phyloP scores from a whole-genome alignment of 2,888 invertebrate genomes.

The Oligia latruncula region DNA sequence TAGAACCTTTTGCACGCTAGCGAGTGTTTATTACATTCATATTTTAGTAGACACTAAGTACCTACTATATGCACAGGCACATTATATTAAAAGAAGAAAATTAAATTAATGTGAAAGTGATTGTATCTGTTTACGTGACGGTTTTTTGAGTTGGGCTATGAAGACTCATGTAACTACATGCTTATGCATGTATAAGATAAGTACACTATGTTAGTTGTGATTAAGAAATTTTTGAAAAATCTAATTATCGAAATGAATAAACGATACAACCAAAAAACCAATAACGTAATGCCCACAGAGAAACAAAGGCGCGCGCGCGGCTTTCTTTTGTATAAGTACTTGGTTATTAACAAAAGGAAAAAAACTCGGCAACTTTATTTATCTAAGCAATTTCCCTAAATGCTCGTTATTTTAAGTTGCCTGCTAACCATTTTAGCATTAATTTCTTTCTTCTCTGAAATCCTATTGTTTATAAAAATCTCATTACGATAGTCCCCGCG shows the following conservation, averaged over 20 bases:
- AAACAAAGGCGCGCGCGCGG: not conserved
- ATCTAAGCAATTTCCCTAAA: slow-evolving; percentile 45
- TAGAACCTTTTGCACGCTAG: not conserved
- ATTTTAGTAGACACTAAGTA: not conserved
- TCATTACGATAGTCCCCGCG: slow-evolving; percentile 49
- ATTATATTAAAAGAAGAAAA: not conserved
- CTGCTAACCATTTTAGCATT: slow-evolving; percentile 29
- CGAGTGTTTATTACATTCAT: slow-evolving; percentile 1
- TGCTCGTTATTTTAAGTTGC: slow-evolving; percentile 39
- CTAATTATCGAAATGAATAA: not conserved
- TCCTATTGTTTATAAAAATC: slow-evolving; percentile 58
- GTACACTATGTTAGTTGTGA: not conserved
- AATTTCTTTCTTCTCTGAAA: slow-evolving; percentile 44
- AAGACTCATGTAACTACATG: not conserved
- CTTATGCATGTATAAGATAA: not conserved
- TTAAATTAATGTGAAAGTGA: not conserved
- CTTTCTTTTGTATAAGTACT: slow-evolving; percentile 3
- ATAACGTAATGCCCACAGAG: not conserved
- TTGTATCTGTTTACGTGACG: not conserved
- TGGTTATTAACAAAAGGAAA: slow-evolving; percentile 22
- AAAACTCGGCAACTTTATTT: slow-evolving; percentile 21
- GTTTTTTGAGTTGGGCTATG: not conserved
- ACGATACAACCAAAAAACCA: not conserved
- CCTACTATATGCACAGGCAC: not conserved
- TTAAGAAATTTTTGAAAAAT: not conserved